A percentile compares a stretch with the other conserved stretches of the same genome.
Conservation (phyloP, 2,113 vertebrate genomes). For the Anser cygnoides region DNA sequence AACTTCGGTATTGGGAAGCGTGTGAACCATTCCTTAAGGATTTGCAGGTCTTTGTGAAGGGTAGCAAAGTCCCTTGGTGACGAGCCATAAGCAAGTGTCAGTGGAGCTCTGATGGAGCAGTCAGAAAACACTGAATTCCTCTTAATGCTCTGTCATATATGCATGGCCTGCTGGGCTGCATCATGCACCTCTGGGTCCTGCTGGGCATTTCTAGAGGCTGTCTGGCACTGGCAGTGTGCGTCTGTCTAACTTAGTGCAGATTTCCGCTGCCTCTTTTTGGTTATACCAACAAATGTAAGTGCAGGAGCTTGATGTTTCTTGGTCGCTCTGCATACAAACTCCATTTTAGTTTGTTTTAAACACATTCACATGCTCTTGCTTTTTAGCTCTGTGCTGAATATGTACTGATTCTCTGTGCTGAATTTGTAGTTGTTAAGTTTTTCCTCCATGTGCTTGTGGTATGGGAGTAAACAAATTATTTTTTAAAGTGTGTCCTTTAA, state of each 20-base stretch:
- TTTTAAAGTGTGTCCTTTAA: not conserved
- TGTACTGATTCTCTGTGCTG: not conserved
- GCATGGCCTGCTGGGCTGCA: not conserved
- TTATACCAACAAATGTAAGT: not conserved
- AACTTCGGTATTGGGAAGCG: accelerated
- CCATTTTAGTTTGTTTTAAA: not conserved
- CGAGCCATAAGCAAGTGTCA: not conserved
- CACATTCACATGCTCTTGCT: not conserved
- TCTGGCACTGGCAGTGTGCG: not conserved
- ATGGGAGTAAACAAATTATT: not conserved
- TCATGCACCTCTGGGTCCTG: accelerated
- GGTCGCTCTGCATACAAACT: not conserved
- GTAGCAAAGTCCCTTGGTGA: not conserved
- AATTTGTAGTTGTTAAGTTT: not conserved
- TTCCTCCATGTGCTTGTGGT: not conserved
- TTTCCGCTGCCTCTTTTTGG: not conserved
- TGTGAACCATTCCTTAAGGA: not conserved
- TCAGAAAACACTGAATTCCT: not conserved
- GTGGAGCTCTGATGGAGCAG: not conserved
- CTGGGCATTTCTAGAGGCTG: not conserved
- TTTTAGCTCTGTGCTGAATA: not conserved
- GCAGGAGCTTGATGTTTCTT: not conserved
- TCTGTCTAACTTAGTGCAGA: accelerated
- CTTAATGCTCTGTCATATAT: not conserved
- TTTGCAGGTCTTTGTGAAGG: not conserved